Base-by-base conservation (phyloP, 2,113 vertebrate species). In the Microtus pennsylvanicus region DNA sequence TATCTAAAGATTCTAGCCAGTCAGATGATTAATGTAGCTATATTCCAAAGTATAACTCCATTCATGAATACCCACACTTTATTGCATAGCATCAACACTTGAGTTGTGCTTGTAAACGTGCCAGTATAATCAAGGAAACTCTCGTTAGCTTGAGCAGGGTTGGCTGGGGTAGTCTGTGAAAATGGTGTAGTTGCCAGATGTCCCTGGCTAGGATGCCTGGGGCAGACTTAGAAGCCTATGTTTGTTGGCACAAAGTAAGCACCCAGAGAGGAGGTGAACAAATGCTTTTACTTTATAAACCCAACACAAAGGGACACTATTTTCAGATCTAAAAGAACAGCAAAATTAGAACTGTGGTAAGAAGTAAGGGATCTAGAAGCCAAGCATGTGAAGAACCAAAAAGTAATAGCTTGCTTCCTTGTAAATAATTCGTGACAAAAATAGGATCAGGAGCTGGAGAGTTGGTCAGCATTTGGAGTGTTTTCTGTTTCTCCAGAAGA, bases 261-360 rank as follows among this genome's bases (percentile, higher is more conserved):
- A 89, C 14, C 69, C 33, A 93, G 75, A 83, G 14, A 94, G 30
- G 13, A 19, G 26, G 75, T 81, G 89, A 82, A 50, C 77, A 82
- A 80, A 81, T 95, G 45, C 35, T 38, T 96, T 96, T 90, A 45
- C 80, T 90, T 85, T 94, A 67, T 94, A 63, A 50, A 90, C 38
- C 7, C 65, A 93, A 85, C n/a, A 82, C 55, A 90, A 77, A 83
- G 65, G 81, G 93, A 91, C 63, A 35, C 22, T 93, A 61, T 82
- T 93, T 95, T 95, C 69, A 94, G 61, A 83, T 96, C 17, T 77
- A 83, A 52, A 45, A 89, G 30, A 55, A 76, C 55, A 35, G 67
- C 72, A 61, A 86, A 87, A 87, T 94, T 81, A 93, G 35, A 50
- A 78, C 45, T 78, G 13, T 47, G 42, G 63, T 63, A 91, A 82